phyloP scores from a whole-genome alignment of 2,113 vertebrate species.

The Numenius arquata region DNA sequence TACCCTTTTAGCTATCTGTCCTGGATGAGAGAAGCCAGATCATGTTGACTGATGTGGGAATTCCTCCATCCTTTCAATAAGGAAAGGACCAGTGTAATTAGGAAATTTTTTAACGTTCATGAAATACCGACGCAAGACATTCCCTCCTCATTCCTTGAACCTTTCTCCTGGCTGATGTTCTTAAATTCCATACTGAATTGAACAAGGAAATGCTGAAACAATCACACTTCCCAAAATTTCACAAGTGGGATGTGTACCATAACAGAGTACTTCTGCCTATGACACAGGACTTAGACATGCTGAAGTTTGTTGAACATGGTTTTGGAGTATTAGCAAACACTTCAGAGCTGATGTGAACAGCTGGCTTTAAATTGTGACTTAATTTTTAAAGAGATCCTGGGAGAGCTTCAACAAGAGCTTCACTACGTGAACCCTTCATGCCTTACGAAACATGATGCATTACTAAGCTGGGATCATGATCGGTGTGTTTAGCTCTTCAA shows the following conservation, averaged over 20 bases:
- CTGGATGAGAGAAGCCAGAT: conserved; percentile 37
- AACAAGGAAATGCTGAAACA: conserved; percentile 25
- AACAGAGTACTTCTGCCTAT: conserved; percentile 17
- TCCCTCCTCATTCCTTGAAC: not conserved
- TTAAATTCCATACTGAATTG: not conserved
- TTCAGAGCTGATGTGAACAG: not conserved
- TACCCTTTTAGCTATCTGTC: not conserved
- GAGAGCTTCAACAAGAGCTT: conserved; percentile 19
- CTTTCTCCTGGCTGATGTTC: not conserved
- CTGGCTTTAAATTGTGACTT: not conserved
- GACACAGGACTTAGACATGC: not conserved
- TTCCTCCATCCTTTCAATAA: conserved; percentile 34
- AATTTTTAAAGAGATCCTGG: not conserved
- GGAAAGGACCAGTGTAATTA: not conserved
- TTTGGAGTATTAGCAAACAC: conserved; percentile 30
- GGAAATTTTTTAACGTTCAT: conserved; percentile 25
- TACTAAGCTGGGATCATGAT: not conserved
- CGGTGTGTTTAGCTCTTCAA: conserved; percentile 18
- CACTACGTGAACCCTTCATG: not conserved
- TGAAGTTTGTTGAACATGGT: not conserved
- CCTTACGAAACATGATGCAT: not conserved
- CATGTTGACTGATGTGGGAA: not conserved
- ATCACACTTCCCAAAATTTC: not conserved
- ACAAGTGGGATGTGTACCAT: not conserved
- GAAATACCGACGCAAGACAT: not conserved